These are phyloP conservation scores for Chloroceryle amazona DNA, from an alignment of 2,797 vertebrate genomes.

Conservation along the genomic window DNA sequence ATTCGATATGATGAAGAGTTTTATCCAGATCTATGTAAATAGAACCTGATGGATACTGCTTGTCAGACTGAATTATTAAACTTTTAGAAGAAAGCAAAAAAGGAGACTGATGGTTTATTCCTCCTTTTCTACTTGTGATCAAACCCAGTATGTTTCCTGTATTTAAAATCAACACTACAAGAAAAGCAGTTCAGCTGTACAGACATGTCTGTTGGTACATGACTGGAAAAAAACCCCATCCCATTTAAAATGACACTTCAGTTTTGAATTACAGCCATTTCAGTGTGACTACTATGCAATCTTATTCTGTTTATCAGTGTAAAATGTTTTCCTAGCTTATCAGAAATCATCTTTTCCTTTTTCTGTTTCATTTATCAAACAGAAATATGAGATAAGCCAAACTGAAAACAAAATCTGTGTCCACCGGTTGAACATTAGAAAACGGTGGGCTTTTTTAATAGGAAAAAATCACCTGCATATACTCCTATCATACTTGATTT, in stretches of 20 bases:
- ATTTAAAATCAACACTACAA: conserved; percentile 33
- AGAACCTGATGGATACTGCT: not conserved
- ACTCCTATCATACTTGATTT: not conserved
- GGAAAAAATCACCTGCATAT: not conserved
- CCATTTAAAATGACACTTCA: conserved; percentile 32
- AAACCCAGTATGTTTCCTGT: not conserved
- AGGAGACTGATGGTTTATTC: not conserved
- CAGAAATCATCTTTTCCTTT: conserved; percentile 23
- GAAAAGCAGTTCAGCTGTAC: not conserved
- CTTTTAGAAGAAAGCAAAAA: not conserved
- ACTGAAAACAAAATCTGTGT: not conserved
- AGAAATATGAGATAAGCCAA: conserved; percentile 20
- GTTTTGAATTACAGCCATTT: conserved; percentile 27
- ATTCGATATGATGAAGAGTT: not conserved
- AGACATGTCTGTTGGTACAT: not conserved
- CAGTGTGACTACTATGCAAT: not conserved
- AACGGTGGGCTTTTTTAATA: not conserved
- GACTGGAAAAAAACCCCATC: not conserved
- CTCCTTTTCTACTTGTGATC: not conserved
- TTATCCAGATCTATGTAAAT: not conserved
- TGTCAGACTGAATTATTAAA: conserved; percentile 37
- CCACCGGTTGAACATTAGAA: not conserved
- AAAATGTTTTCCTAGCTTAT: conserved; percentile 46
- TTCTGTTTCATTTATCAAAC: conserved; percentile 28
- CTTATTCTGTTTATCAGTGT: conserved; percentile 25